Evolutionary conservation across 1,140 invertebrate genomes (phyloP), one percentile per base, ranked within the genome.

Genomic region (Dryas iulia): DNA sequence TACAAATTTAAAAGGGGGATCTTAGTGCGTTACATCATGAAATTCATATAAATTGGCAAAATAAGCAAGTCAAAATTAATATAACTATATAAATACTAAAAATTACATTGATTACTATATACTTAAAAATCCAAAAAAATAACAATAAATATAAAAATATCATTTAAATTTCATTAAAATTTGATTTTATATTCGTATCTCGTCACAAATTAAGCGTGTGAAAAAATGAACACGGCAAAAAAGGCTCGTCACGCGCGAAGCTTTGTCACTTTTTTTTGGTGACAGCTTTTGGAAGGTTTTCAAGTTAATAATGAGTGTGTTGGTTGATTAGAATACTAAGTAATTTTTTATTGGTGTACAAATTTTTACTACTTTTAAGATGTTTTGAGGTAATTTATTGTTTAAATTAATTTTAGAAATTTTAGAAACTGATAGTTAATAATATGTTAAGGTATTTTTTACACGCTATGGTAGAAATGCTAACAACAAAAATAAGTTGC

Each of bases 181-280:
- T 47, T n/a, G n/a, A n/a, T 47, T 21, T 18, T 47, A 39, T 14
- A 39, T 21, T 47, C 39, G 2, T 7, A 7, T 47, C 39, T 18
- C 10, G 39, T 47, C 39, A 18, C 7, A 47, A 47, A 47, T 47
- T 47, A 21, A 18, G 18, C 39, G 3, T 18, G 39, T 47, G 39
- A 47, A 47, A 47, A 47, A 47, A 47, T 18, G 21, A 47, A 47
- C 39, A 2, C 39, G 8, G 39, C 52, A 5, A 64, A 57, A 65
- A 65, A 65, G 23, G 30, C 62, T 24, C 24, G 18, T 57, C 62
- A 65, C 62, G 62, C 30, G 18, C 54, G 54, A 23, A 39, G 3
- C 26, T 57, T 65, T 57, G 54, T 60, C 57, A 61, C 56, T 54
- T 68, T 61, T 58, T 67, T 56, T 67, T 25, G 21, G n/a, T 8